Percentiles rank a stretch among this genome's conserved stretches.
Evolutionary conservation across 64 coral and sea anemone species (phyloP).

Genomic region (Montipora cactus): DNA sequence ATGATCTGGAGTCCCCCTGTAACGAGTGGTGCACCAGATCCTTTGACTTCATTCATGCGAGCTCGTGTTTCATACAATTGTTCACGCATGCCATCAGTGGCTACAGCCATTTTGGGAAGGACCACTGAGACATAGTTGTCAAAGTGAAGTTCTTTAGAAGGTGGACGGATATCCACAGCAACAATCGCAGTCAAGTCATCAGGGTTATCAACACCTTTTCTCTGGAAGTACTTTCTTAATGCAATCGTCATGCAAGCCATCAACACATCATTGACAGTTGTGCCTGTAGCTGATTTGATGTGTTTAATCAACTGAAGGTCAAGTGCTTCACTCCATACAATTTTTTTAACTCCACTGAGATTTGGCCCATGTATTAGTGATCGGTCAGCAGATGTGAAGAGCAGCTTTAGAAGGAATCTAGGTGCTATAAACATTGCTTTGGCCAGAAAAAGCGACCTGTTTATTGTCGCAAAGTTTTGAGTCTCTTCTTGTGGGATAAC

Average conservation of each 20-base stretch:
- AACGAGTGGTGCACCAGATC: slow-evolving; percentile 82
- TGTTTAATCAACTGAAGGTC: slow-evolving; percentile 79
- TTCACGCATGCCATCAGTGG: slow-evolving; percentile 44
- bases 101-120: slow-evolving; percentile 69
- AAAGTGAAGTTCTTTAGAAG: slow-evolving; percentile 42
- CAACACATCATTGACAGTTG: slow-evolving; percentile 95
- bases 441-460: slow-evolving; percentile 32
- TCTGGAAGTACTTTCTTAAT: slow-evolving; percentile 83
- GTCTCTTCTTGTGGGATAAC: slow-evolving; percentile 55
- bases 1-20: slow-evolving; percentile 40
- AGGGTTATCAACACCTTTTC: slow-evolving; percentile 72
- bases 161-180: slow-evolving; percentile 84
- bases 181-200: slow-evolving; percentile 72
- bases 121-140: slow-evolving; percentile 88
- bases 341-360: slow-evolving; percentile 82
- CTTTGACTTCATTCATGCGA: slow-evolving; percentile 75
- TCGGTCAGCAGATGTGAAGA: slow-evolving; percentile 52
- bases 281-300: slow-evolving; percentile 81
- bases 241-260: slow-evolving; percentile 79
- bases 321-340: slow-evolving; percentile 72
- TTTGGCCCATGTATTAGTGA: slow-evolving; percentile 86
- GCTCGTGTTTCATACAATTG: slow-evolving; percentile 76
- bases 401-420: slow-evolving; percentile 17
- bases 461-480: slow-evolving; percentile 60
- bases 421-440: slow-evolving; percentile 74